Evolutionary conservation across 2,797 vertebrate genomes (phyloP).

Genomic region (Thalassophryne amazonica): DNA sequence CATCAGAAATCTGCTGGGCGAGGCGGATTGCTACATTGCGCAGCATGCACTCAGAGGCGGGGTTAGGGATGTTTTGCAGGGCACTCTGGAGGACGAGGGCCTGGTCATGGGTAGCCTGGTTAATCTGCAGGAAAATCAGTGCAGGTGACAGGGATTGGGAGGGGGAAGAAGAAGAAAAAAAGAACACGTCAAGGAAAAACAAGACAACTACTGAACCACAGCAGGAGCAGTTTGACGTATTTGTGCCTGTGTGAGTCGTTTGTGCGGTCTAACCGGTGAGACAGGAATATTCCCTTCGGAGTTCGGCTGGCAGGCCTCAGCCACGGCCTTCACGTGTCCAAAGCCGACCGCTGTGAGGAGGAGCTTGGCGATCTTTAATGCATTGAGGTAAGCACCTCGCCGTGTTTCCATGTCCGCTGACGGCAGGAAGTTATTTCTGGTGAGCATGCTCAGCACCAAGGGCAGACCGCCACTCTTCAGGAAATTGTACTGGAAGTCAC

Average conservation of each 20-base stretch:
- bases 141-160: background rate
- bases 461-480: constrained; percentile 96
- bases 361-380: constrained; percentile 97
- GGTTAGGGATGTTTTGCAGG: constrained; percentile 98
- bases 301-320: constrained; percentile 96
- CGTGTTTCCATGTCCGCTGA: constrained; percentile 98
- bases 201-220: background rate
- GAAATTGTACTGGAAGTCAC: constrained; percentile 98
- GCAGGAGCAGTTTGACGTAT: constrained; percentile 20
- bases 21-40: constrained; percentile 98
- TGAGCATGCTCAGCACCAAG: constrained; percentile 97
- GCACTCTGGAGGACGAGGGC: constrained; percentile 97
- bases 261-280: constrained; percentile 82
- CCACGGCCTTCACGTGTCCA: constrained; percentile 95
- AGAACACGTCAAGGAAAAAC: background rate
- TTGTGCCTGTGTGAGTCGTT: background rate
- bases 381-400: constrained; percentile 96
- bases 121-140: constrained; percentile 81
- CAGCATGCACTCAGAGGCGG: constrained; percentile 97
- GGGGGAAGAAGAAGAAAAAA: background rate
- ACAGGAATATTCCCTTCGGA: constrained; percentile 91
- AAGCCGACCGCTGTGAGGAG: constrained; percentile 96
- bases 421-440: constrained; percentile 98
- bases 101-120: constrained; percentile 96
- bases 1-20: constrained; percentile 98